Conservation (phyloP, 53 echinoderm and acorn worm species). For the Antedon mediterranea region DNA sequence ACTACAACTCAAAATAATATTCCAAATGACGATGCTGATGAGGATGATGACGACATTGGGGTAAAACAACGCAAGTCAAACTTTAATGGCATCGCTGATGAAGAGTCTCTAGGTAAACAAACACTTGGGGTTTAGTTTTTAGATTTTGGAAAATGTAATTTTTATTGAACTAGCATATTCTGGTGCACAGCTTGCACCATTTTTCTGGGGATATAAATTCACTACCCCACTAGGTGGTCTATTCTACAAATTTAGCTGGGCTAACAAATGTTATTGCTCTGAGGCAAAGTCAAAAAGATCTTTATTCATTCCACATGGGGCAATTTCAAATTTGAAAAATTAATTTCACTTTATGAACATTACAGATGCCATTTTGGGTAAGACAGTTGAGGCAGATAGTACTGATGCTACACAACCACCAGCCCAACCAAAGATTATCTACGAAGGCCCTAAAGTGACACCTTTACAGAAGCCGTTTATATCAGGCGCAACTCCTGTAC, state of each 20-base stretch:
- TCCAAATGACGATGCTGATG: constrained; percentile 33
- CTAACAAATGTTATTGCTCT: too few species aligned
- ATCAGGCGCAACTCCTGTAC: constrained; percentile 67
- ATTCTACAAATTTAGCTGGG: too few species aligned
- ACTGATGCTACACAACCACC: constrained; percentile 2
- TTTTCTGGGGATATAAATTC: too few species aligned
- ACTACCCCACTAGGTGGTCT: too few species aligned
- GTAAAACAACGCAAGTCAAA: constrained; percentile 12
- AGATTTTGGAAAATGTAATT: not conserved
- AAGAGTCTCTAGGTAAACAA: constrained; percentile 15
- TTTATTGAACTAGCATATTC: not conserved
- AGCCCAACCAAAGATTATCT: constrained; percentile 12
- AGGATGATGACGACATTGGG: constrained; percentile 28
- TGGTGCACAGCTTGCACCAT: too few species aligned
- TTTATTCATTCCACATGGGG: too few species aligned
- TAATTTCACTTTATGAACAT: not conserved
- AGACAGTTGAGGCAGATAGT: constrained; percentile 12
- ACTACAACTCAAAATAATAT: constrained; percentile 38
- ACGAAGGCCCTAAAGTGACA: constrained; percentile 27
- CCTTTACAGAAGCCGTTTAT: constrained; percentile 79
- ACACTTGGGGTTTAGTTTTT: not conserved
- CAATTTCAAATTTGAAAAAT: too few species aligned
- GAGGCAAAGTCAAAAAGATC: too few species aligned
- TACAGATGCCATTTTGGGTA: not conserved
- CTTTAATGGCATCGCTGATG: constrained; percentile 24